phyloP scores from a whole-genome alignment of 2,797 vertebrate genomes.

The Brotula barbata region DNA sequence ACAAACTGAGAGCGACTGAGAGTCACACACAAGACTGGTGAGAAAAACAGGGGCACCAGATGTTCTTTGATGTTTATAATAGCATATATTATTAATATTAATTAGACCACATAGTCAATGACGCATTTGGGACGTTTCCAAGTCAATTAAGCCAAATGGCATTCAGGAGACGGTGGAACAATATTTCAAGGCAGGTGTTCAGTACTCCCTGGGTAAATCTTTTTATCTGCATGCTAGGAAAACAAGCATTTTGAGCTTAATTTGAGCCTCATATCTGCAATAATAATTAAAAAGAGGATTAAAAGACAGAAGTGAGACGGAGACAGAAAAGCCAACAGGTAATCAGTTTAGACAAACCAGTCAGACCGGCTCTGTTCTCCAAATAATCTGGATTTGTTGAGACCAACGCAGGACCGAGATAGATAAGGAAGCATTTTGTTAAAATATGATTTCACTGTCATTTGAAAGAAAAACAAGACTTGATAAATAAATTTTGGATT shows the following conservation, averaged over 20 bases:
- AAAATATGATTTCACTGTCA: constrained; percentile 59
- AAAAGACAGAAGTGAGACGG: constrained; percentile 78
- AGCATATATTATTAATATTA: constrained; percentile 99
- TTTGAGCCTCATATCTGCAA: constrained; percentile 82
- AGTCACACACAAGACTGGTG: constrained; percentile 88
- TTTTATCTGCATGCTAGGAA: constrained; percentile 96
- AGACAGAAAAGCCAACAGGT: constrained; percentile 77
- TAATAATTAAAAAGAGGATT: constrained; percentile 83
- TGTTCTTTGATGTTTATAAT: constrained; percentile 99
- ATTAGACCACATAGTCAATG: constrained; percentile 99
- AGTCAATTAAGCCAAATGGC: constrained; percentile 99
- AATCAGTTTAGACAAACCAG: constrained; percentile 73
- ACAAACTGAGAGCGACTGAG: constrained; percentile 65
- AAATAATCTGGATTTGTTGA: constrained; percentile 48
- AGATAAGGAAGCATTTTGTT: constrained; percentile 52
- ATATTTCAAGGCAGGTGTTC: constrained; percentile 99
- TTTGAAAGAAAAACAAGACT: constrained; percentile 37
- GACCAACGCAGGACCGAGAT: constrained; percentile 30
- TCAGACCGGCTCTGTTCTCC: constrained; percentile 58
- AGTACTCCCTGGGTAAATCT: constrained; percentile 96
- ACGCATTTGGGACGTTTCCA: constrained; percentile 99
- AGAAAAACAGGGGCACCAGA: constrained; percentile 99
- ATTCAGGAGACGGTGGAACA: constrained; percentile 99
- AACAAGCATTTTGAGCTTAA: constrained; percentile 95
- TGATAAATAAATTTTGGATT: constrained; percentile 49